These are phyloP conservation scores for Synanthedon myopaeformis DNA, from an alignment of 2,888 invertebrate genomes.

Conservation along the genomic window DNA sequence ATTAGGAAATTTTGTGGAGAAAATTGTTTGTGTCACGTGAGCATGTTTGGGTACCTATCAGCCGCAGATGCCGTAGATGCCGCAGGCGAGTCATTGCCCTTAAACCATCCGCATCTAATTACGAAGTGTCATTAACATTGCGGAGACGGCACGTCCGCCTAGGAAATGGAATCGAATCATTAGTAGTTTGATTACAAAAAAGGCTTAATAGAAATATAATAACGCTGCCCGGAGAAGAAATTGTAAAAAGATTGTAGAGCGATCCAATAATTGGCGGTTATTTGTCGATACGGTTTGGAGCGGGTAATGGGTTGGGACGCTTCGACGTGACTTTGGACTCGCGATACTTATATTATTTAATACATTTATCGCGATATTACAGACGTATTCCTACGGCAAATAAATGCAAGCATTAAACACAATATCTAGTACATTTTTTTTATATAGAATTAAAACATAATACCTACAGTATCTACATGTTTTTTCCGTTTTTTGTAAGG, in stretches of 20 bases:
- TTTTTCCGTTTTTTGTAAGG: too few relatives aligned
- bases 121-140: slow-evolving; percentile 65
- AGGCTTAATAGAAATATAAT: slow-evolving; percentile 72
- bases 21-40: too few relatives aligned
- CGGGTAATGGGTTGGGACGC: slow-evolving; percentile 63
- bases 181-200: slow-evolving; percentile 71
- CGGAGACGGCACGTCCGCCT: slow-evolving; percentile 67
- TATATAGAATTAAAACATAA: too few relatives aligned
- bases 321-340: slow-evolving; percentile 55
- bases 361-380: slow-evolving; percentile 32
- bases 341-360: slow-evolving; percentile 4
- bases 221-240: slow-evolving; percentile 65
- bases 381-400: slow-evolving; percentile 11
- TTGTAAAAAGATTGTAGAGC: slow-evolving; percentile 71
- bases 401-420: too few relatives aligned
- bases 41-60: too few relatives aligned
- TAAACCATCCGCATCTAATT: slow-evolving; percentile 70
- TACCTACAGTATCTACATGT: too few relatives aligned
- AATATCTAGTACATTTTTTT: too few relatives aligned
- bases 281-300: slow-evolving; percentile 70
- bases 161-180: slow-evolving; percentile 72
- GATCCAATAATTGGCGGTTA: slow-evolving; percentile 70
- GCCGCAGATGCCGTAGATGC: slow-evolving; percentile 4
- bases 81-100: slow-evolving; percentile 56
- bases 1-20: too few relatives aligned